Percentiles rank a stretch among this genome's conserved stretches.
These are phyloP conservation scores for Laothoe populi DNA, from an alignment of 2,888 invertebrate genomes.

Conservation along the genomic window DNA sequence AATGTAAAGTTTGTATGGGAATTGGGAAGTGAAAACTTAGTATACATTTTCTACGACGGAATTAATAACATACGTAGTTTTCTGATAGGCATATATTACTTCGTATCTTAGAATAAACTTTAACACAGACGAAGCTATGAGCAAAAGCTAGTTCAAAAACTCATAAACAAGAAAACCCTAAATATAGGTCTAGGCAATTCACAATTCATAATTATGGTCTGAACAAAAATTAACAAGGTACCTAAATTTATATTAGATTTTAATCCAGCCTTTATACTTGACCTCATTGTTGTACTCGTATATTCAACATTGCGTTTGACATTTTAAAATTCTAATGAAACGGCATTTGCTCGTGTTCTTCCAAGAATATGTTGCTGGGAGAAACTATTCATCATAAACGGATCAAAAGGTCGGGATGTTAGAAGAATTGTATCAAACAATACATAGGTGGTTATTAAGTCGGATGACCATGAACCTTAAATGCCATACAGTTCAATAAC, in stretches of 20 bases:
- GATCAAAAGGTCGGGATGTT: constrained; percentile 10
- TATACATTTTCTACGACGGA: too few relatives aligned
- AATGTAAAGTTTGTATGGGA: too few relatives aligned
- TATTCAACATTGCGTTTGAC: constrained; percentile 16
- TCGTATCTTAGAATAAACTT: too few relatives aligned
- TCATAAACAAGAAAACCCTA: constrained; percentile 1
- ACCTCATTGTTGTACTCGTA: constrained; percentile 4
- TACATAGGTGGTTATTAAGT: background rate
- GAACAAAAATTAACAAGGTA: constrained; percentile 12
- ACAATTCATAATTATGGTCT: constrained; percentile 8
- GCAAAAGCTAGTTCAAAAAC: background rate
- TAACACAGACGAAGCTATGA: background rate
- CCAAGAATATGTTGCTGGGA: background rate
- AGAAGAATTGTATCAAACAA: background rate
- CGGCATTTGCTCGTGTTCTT: background rate
- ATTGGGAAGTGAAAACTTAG: too few relatives aligned
- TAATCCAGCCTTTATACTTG: background rate
- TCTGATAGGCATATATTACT: too few relatives aligned
- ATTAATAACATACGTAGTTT: too few relatives aligned
- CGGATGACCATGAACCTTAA: background rate
- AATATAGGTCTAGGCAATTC: constrained; percentile 11
- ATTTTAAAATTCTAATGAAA: constrained; percentile 17
- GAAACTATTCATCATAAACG: background rate
- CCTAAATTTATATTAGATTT: background rate
- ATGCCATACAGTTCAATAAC: background rate